These are phyloP conservation scores for Atta texana DNA, from an alignment of 1,140 invertebrate genomes.

Conservation along the genomic window DNA sequence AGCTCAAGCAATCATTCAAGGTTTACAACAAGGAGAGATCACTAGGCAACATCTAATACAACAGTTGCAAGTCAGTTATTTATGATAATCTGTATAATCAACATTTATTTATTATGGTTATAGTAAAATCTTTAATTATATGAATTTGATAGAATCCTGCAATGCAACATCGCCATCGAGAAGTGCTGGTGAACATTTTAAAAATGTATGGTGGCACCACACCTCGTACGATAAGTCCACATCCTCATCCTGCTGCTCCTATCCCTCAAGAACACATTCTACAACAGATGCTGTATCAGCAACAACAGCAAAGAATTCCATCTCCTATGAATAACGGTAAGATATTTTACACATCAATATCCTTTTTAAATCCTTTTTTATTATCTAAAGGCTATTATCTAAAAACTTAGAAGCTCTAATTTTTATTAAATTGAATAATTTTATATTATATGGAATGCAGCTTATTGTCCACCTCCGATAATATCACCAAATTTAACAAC, in stretches of 20 bases:
- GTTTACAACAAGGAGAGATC: conserved; percentile 91
- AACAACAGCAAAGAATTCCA: conserved; percentile 84
- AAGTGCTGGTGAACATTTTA: conserved; percentile 90
- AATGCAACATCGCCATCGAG: conserved; percentile 90
- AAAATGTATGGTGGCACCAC: conserved; percentile 86
- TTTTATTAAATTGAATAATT: conserved; percentile 55
- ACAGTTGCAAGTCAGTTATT: conserved; percentile 87
- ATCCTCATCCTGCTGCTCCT: conserved; percentile 80
- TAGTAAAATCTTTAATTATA: conserved; percentile 44
- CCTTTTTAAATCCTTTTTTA: background rate
- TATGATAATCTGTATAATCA: background rate
- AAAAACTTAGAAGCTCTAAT: background rate
- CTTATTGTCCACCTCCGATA: conserved; percentile 86
- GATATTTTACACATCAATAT: conserved; percentile 8
- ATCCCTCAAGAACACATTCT: conserved; percentile 83
- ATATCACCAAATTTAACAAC: conserved; percentile 89
- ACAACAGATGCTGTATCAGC: conserved; percentile 83
- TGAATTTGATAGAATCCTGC: conserved; percentile 87
- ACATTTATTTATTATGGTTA: background rate
- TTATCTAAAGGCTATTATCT: background rate
- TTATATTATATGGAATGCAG: conserved; percentile 86
- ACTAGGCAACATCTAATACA: conserved; percentile 91
- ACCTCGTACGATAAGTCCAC: conserved; percentile 87
- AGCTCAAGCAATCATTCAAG: conserved; percentile 91
- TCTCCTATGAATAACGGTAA: conserved; percentile 86